Percentiles rank a stretch among this genome's conserved stretches.
These are phyloP conservation scores for Dysmachus trigonus DNA, from an alignment of 2,888 invertebrate genomes.

Conservation along the genomic window DNA sequence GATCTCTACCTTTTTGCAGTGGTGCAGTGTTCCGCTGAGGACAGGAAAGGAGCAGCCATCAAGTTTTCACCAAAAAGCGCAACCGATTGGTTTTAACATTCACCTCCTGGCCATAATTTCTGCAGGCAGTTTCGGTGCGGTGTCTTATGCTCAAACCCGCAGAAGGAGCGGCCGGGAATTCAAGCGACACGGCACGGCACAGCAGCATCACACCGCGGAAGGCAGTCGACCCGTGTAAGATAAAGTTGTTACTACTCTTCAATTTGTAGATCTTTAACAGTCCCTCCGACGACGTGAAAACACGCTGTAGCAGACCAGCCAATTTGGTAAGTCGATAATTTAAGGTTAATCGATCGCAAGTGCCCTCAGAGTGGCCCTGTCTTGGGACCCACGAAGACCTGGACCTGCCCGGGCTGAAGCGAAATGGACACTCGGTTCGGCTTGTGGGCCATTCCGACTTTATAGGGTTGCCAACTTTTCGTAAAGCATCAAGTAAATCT, in stretches of 20 bases:
- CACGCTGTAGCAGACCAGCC: slow-evolving; percentile 12
- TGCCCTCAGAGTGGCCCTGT: neutral
- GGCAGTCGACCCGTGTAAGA: slow-evolving; percentile 6
- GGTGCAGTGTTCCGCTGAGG: neutral
- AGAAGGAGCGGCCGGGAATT: slow-evolving; percentile 8
- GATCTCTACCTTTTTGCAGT: neutral
- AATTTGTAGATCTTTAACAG: slow-evolving; percentile 33
- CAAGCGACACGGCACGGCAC: neutral
- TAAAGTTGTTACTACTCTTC: slow-evolving; percentile 23
- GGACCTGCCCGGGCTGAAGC: neutral
- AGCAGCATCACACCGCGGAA: neutral
- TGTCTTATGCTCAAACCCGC: neutral
- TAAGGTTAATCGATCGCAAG: neutral
- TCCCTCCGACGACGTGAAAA: neutral
- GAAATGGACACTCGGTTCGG: neutral
- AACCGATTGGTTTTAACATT: neutral
- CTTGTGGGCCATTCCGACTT: neutral
- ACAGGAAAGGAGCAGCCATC: neutral
- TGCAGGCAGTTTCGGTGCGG: neutral
- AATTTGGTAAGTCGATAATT: slow-evolving; percentile 12
- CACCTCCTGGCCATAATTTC: neutral
- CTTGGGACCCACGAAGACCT: neutral
- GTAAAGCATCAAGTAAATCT: neutral
- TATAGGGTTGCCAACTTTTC: neutral
- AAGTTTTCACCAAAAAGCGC: neutral